These are phyloP conservation scores for Gari tellinella DNA, from an alignment of 2,888 invertebrate species.

Conservation along the genomic window DNA sequence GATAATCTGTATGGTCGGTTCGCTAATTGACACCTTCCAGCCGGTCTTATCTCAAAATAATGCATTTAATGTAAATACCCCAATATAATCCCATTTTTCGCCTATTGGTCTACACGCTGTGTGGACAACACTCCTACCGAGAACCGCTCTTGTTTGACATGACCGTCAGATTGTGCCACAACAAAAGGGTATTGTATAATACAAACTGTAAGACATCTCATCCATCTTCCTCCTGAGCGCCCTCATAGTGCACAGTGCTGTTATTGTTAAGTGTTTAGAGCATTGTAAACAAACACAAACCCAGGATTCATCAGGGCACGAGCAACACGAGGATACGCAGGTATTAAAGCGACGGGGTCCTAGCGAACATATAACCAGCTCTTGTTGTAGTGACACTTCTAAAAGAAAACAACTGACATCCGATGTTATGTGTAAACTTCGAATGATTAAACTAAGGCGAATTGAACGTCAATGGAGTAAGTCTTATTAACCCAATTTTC, in stretches of 20 bases:
- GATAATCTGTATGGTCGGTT: no score
- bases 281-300: constrained; percentile 8
- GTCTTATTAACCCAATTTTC: no score
- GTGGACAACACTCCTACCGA: not conserved
- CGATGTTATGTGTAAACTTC: no score
- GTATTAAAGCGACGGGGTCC: constrained; percentile 2
- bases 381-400: no score
- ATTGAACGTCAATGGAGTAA: no score
- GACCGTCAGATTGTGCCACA: not conserved
- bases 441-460: no score
- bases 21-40: no score
- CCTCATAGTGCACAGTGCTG: not conserved
- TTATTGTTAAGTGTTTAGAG: constrained; percentile 1
- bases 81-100: no score
- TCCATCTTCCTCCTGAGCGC: not conserved
- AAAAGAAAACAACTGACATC: no score
- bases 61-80: no score
- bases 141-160: not conserved
- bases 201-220: not conserved
- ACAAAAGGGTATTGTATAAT: not conserved
- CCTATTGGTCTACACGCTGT: not conserved
- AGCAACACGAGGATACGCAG: not conserved
- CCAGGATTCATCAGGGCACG: not conserved
- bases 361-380: not conserved
- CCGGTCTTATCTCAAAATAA: no score